Evolutionary conservation across 2,797 vertebrate genomes (phyloP).

Genomic region (Danio kyathit): DNA sequence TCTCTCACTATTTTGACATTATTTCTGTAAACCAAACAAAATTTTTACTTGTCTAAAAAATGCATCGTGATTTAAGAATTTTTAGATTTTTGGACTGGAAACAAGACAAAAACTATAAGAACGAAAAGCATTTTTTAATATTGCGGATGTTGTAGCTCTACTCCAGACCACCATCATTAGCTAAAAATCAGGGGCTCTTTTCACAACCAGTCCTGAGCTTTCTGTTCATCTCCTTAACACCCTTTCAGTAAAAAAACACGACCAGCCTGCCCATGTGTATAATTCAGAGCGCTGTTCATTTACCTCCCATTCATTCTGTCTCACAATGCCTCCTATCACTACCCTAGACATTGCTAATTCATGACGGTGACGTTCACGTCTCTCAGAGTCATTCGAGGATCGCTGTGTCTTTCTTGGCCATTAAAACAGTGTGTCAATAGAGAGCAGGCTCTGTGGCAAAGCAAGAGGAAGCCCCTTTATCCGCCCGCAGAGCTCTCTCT

Average conservation of each 20-base stretch:
- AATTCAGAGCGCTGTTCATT: conserved; percentile 40
- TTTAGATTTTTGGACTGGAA: no score
- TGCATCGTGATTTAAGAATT: no score
- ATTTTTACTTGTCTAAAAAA: no score
- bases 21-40: no score
- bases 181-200: conserved; percentile 28
- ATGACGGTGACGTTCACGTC: conserved; percentile 23
- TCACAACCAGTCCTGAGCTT: not conserved
- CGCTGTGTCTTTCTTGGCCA: conserved; percentile 5
- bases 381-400: conserved; percentile 23
- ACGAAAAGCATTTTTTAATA: no score
- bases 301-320: conserved; percentile 19
- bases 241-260: conserved; percentile 3
- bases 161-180: conserved; percentile 40
- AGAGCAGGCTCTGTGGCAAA: conserved; percentile 11
- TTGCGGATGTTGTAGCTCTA: no score
- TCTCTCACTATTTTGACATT: no score
- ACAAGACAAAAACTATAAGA: no score
- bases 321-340: conserved; percentile 40
- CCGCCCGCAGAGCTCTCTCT: conserved; percentile 43
- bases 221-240: conserved; percentile 17
- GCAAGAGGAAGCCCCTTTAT: conserved; percentile 42
- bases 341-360: conserved; percentile 38
- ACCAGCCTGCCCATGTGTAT: conserved; percentile 16
- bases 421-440: conserved; percentile 25